These are phyloP conservation scores for Amblyopsis hoosieri DNA, from an alignment of 2,797 vertebrate species.

Conservation along the genomic window DNA sequence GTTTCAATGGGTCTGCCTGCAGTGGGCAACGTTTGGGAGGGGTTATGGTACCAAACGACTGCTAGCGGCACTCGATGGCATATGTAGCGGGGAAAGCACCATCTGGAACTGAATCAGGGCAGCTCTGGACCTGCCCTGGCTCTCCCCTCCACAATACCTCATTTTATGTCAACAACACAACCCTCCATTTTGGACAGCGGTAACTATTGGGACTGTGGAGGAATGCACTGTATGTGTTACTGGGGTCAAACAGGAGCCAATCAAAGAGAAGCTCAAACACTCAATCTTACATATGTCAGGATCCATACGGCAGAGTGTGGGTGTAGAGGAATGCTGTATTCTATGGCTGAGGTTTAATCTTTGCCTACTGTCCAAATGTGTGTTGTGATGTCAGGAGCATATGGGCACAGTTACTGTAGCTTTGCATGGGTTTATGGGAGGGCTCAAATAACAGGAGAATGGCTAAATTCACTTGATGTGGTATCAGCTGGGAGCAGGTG, in stretches of 20 bases:
- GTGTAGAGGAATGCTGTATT: no score
- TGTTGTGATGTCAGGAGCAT: background rate
- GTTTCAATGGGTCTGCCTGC: constrained; percentile 77
- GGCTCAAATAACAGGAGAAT: no score
- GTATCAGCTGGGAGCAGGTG: no score
- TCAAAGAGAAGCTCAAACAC: background rate
- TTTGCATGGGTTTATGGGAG: background rate
- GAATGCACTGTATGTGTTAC: constrained; percentile 46
- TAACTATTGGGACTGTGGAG: constrained; percentile 49
- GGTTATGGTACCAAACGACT: constrained; percentile 69
- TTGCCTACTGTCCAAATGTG: no score
- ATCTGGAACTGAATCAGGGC: constrained; percentile 73
- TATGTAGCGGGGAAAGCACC: constrained; percentile 66
- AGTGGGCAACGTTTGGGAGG: constrained; percentile 76
- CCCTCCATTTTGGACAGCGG: constrained; percentile 63
- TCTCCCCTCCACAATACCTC: constrained; percentile 46
- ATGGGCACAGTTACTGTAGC: background rate
- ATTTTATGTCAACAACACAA: constrained; percentile 54
- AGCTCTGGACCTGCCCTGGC: constrained; percentile 67
- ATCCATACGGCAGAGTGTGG: no score
- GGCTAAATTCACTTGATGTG: no score
- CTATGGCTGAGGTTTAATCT: no score
- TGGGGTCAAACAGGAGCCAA: constrained; percentile 50
- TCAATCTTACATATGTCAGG: background rate
- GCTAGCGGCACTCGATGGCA: constrained; percentile 71